Evolutionary conservation across 2,113 vertebrate species (phyloP).

Genomic region (Osmerus eperlanus): DNA sequence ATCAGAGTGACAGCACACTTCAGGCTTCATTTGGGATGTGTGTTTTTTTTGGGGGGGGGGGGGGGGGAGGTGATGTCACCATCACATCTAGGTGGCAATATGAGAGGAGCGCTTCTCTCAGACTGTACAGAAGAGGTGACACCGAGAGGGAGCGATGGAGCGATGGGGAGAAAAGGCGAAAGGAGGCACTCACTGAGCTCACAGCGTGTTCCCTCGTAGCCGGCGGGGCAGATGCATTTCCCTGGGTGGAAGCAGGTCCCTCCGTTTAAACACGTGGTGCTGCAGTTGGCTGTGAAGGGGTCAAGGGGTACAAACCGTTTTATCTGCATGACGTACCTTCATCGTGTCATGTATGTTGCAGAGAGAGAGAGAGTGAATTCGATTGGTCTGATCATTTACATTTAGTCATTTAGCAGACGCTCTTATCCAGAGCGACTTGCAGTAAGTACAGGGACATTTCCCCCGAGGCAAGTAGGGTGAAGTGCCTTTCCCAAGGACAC

Average conservation of each 20-base stretch:
- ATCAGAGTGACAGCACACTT: conserved; percentile 50
- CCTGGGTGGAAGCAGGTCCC: conserved; percentile 85
- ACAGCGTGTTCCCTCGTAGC: conserved; percentile 81
- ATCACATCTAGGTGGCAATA: conserved; percentile 24
- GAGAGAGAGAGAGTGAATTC: too few species aligned
- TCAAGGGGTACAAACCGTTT: background rate
- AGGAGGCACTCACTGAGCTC: conserved; percentile 79
- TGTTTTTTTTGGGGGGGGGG: background rate
- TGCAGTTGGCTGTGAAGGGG: conserved; percentile 78
- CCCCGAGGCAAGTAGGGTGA: too few species aligned
- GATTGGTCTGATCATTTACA: too few species aligned
- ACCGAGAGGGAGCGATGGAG: too few species aligned
- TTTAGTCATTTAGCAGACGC: too few species aligned
- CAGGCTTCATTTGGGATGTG: conserved; percentile 40
- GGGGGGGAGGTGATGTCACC: conserved; percentile 19
- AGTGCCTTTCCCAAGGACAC: too few species aligned
- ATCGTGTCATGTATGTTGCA: too few species aligned
- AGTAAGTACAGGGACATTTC: too few species aligned
- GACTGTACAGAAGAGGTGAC: too few species aligned
- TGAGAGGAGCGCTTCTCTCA: too few species aligned
- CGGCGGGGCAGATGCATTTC: conserved; percentile 85
- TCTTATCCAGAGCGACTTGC: too few species aligned
- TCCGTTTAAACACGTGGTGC: conserved; percentile 81
- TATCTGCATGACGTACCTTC: too few species aligned
- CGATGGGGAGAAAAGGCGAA: background rate